A percentile compares a stretch with the other conserved stretches of the same genome.
Evolutionary conservation across 1,140 invertebrate species (phyloP).

Genomic region (Trigoniulus corallinus): DNA sequence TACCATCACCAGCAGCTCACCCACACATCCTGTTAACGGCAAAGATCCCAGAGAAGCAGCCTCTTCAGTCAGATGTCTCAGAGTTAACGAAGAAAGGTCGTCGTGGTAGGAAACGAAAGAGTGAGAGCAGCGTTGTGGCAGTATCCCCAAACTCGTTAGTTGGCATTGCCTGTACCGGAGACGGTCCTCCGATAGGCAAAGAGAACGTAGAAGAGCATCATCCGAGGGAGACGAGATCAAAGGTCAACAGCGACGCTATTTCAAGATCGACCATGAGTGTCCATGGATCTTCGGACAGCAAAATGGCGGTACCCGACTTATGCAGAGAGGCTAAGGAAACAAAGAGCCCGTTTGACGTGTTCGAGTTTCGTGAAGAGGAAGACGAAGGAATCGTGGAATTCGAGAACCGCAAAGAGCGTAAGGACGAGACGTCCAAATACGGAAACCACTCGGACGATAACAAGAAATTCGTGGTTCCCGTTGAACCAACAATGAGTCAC

Average conservation of each 20-base stretch:
- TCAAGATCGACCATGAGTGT: background rate
- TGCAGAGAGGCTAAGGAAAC: background rate
- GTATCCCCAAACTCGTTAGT: no score
- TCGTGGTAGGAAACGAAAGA: slow-evolving; percentile 5
- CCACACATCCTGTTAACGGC: background rate
- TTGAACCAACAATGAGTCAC: no score
- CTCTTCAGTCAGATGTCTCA: background rate
- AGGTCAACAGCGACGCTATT: background rate
- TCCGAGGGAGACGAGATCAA: background rate
- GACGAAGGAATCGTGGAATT: slow-evolving; percentile 4
- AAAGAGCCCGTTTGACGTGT: slow-evolving; percentile 5
- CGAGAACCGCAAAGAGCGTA: slow-evolving; percentile 3
- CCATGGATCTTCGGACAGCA: background rate
- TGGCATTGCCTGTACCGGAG: no score
- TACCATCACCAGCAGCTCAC: background rate
- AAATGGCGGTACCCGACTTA: background rate
- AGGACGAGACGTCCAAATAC: slow-evolving; percentile 1
- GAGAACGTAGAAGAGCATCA: no score
- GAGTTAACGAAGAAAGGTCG: slow-evolving; percentile 4
- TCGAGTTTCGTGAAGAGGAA: slow-evolving; percentile 9
- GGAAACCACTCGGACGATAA: no score
- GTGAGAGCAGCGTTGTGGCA: no score
- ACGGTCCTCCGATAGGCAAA: no score
- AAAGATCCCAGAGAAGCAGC: background rate
- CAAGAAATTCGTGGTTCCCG: no score